Base-by-base conservation (phyloP, 2,888 invertebrate genomes). In the Cybosia mesomella region DNA sequence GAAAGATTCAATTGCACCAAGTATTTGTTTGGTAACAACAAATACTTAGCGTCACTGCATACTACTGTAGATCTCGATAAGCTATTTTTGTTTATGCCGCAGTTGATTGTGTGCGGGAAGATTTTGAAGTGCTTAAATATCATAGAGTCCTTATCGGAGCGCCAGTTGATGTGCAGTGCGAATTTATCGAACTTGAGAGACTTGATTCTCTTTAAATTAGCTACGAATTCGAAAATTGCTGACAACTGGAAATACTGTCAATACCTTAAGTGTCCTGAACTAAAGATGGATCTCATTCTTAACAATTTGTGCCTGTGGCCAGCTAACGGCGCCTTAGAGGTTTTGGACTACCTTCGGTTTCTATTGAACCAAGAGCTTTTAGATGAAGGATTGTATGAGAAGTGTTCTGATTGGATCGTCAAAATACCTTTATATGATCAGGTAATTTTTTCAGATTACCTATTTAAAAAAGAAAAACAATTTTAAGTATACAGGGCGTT, bases 351-450 rank as follows among this genome's bases (percentile, higher is more conserved):
- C 53, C 91, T 97, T 73, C 85, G 93, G 21, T 95, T 92, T 72
- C 79, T 93, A 15, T 74, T 91, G 43, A 90, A 91, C 36, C 87
- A 90, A 71, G 88, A 90, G 11, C 79, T 90, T 90, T 67, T 95
- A 90, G 86, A 95, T 83, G 86, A 93, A 86, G 85, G 94, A 82
- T 67, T 90, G 74, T 82, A 88, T 78, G 82, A 93, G 86, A 88
- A 90, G 89, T 92, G 97, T 77, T 92, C 95, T 24, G 91, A 93
- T 60, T 96, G 96, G 93, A 92, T 96, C 72, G 87, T 95, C n/a
- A 96, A 96, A 81, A 96, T 97, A 79, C 95, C 96, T 60, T 89
- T 97, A 1, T 97, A 96, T 83, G 96, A 96, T 69, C 93, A 95
- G 94, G 96, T 96, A 91, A 78, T 34, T 0, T 13, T 21, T 32